Conservation (phyloP, 2,888 invertebrate genomes). For the Cantharis flavilabris region DNA sequence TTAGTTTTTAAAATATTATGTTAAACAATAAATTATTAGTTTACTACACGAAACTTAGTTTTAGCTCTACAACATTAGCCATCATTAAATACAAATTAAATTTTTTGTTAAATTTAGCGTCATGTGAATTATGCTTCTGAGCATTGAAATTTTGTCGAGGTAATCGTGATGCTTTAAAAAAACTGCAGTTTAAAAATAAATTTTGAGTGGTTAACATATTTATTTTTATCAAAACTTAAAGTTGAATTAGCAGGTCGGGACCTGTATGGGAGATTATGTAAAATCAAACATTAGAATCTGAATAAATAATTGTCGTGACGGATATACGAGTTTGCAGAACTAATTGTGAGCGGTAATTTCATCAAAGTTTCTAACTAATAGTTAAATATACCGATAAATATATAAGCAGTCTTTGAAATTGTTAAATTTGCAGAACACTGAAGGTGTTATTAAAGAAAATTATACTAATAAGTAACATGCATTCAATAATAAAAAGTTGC, state of each 20-base stretch:
- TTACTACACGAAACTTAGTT: background rate
- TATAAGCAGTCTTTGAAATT: background rate
- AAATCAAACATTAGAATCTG: background rate
- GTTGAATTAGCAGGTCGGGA: background rate
- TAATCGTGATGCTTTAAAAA: background rate
- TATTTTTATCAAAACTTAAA: background rate
- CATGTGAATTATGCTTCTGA: background rate
- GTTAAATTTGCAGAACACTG: background rate
- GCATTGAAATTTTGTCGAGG: background rate
- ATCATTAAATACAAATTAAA: conserved; percentile 4
- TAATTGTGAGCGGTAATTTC: background rate
- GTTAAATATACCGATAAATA: background rate
- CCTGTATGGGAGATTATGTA: background rate
- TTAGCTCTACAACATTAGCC: background rate
- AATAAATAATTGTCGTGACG: background rate
- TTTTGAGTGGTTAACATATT: background rate
- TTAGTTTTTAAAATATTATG: conserved; percentile 2
- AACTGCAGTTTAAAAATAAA: background rate
- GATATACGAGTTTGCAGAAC: background rate
- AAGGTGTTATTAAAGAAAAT: background rate
- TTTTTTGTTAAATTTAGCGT: background rate
- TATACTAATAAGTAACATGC: background rate
- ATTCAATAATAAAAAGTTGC: background rate
- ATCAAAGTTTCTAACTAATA: background rate
- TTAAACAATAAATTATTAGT: conserved; percentile 5